Evolutionary conservation across 23 tunicate species (phyloP), one percentile per base, ranked within the genome.

Genomic region (Ciona savignyi): DNA sequence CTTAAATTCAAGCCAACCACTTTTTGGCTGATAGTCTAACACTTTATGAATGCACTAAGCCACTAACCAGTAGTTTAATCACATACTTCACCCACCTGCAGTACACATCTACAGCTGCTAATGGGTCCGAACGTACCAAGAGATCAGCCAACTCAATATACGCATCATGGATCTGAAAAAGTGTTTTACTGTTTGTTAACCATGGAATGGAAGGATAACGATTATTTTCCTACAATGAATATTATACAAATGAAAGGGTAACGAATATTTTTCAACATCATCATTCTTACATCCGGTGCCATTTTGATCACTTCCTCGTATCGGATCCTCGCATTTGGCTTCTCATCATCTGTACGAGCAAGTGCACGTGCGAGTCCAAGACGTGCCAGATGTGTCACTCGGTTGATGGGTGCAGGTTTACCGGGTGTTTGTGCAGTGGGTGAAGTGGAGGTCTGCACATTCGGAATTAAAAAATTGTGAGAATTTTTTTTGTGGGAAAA

Each of bases 121-220:
- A 72, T 0, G 90, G 90, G 35, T 84, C 97, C 4, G 80, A 28
- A 35, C 66, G 51, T 19, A 80, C 81, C n/a, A 84, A 74, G 19
- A 91, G 64, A 34, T 91, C 97, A 0, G 97, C 97, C 51, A 91
- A 78, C 65, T 91, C 97, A 67, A 91, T 91, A 75, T 91, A 91
- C 0, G 97, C 83, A 35, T 91, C 97, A 29, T 91, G 97, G 2
- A 81, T 78, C 97, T 91, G 33, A 0, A 71, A 1, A 64, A 42
- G n/a, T n/a, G n/a, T n/a, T n/a, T n/a, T n/a, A n/a, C n/a, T n/a
- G n/a, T n/a, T n/a, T n/a, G n/a, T n/a, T n/a, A n/a, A n/a, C n/a
- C n/a, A n/a, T n/a, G n/a, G n/a, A n/a, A n/a, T n/a, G n/a, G n/a
- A n/a, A n/a, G n/a, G n/a, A n/a, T n/a, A n/a, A n/a, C n/a, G n/a